Conservation (phyloP, 2,888 invertebrate species). For the Entomobrya proxima region DNA sequence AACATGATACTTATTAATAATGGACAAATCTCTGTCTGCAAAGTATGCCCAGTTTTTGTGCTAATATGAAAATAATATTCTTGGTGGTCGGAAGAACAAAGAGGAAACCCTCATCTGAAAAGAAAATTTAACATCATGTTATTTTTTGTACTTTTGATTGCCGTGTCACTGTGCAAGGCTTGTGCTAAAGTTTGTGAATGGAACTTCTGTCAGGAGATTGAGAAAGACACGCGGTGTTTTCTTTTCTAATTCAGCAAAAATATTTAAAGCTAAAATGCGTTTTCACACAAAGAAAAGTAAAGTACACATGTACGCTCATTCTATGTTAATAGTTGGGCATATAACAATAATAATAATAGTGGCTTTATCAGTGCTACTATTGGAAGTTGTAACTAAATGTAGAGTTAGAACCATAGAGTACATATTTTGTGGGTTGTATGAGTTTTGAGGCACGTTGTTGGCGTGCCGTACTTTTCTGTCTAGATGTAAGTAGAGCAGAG, state of each 20-base stretch:
- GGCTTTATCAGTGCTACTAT: too few species aligned
- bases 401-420: neutral
- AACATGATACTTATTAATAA: neutral
- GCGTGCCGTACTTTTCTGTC: too few species aligned
- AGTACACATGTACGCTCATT: neutral
- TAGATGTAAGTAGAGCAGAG: too few species aligned
- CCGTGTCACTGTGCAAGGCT: slow-evolving; percentile 8
- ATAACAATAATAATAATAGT: too few species aligned
- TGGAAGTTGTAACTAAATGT: neutral
- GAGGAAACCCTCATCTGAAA: too few species aligned
- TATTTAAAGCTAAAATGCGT: too few species aligned
- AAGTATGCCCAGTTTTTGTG: neutral
- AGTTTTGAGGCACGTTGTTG: neutral
- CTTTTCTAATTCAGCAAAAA: neutral
- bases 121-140: neutral
- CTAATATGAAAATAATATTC: slow-evolving; percentile 36
- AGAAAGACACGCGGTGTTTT: slow-evolving; percentile 16
- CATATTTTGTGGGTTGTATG: slow-evolving; percentile 11
- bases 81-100: slow-evolving; percentile 34
- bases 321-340: neutral
- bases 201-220: neutral
- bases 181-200: slow-evolving; percentile 9
- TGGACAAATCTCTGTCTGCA: neutral
- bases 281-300: too few species aligned
- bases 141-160: neutral